Evolutionary conservation across 1,140 invertebrate species (phyloP), one percentile per base, ranked within the genome.

Genomic region (Neoseiulus cucumeris): DNA sequence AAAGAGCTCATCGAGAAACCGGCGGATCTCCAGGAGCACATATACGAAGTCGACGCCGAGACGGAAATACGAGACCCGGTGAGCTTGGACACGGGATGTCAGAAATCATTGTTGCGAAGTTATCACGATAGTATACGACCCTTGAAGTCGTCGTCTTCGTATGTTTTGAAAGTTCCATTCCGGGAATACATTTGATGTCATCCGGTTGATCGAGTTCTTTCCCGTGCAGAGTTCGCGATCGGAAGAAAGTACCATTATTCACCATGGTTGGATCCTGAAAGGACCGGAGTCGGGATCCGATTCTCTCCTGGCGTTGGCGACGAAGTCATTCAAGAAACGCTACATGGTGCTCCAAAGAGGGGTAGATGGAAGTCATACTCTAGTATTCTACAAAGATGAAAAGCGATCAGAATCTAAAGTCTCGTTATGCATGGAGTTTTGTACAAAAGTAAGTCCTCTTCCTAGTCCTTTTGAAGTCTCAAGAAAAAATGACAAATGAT

Each of bases 391-490:
- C 73, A 94, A 93, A 78, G 90, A 93, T 78, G 89, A 93, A 65
- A 87, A 86, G 72, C 90, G 89, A 76, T 82, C 82, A 1, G 89
- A 93, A 72, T 85, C 86, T 1, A 92, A 92, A 77, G 82, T 87
- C 67, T 86, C 87, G n/a, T 87, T 93, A 75, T 87, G 89, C 68
- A 85, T 94, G 83, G 90, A 93, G 74, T 88, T 90, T 76, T 92
- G 89, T 72, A 84, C 84, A 1, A 87, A 91, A 74, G 87, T 88
- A 77, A 78, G 72, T 71, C 30, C 42, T 20, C 17, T 66, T 42
- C 9, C 12, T 47, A 39, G 41, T 66, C 55, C 25, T 28, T 44
- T 64, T 29, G 41, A 18, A n/a, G 55, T 45, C 17, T 33, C 17
- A 28, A 12, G n/a, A n/a, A n/a, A 14, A 33, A 39, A 42, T 17